Conservation (phyloP, 2,888 invertebrate species). For the Ornithoptera priamus region DNA sequence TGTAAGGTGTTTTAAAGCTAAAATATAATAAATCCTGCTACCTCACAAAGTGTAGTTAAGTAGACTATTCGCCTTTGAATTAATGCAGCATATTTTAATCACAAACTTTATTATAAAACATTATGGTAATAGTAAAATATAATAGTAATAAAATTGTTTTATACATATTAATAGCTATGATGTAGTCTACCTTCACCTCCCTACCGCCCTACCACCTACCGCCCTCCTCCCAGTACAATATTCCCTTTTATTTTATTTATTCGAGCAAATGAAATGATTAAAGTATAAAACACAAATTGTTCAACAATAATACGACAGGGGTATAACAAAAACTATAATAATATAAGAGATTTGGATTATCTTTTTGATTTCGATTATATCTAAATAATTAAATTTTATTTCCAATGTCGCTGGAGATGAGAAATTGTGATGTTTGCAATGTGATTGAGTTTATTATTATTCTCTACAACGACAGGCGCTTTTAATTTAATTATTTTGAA, state of each 20-base stretch:
- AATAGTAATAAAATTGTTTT: slow-evolving; percentile 30
- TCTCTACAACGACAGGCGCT: slow-evolving; percentile 70
- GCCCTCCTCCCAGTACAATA: slow-evolving; percentile 26
- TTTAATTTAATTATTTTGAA: slow-evolving; percentile 75
- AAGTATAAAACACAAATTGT: slow-evolving; percentile 30
- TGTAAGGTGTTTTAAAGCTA: no score
- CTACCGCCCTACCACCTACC: slow-evolving; percentile 14
- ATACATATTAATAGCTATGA: slow-evolving; percentile 29
- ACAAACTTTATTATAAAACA: slow-evolving; percentile 2
- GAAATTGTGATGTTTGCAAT: slow-evolving; percentile 74
- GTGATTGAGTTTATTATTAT: slow-evolving; percentile 75
- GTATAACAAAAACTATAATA: slow-evolving; percentile 13
- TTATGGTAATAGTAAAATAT: slow-evolving; percentile 26
- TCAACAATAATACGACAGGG: slow-evolving; percentile 19
- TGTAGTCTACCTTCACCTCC: slow-evolving; percentile 24
- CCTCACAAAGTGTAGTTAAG: no score
- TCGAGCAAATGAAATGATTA: slow-evolving; percentile 31
- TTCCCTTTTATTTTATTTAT: slow-evolving; percentile 31
- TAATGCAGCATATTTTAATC: background rate
- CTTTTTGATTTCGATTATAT: background rate
- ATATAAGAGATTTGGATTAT: background rate
- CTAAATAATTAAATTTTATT: slow-evolving; percentile 34
- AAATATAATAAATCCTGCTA: no score
- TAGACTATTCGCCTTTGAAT: no score
- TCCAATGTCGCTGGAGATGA: slow-evolving; percentile 38